Evolutionary conservation across 37 sponge, comb jelly and placozoan species (phyloP).

Genomic region (Ianthella basta): DNA sequence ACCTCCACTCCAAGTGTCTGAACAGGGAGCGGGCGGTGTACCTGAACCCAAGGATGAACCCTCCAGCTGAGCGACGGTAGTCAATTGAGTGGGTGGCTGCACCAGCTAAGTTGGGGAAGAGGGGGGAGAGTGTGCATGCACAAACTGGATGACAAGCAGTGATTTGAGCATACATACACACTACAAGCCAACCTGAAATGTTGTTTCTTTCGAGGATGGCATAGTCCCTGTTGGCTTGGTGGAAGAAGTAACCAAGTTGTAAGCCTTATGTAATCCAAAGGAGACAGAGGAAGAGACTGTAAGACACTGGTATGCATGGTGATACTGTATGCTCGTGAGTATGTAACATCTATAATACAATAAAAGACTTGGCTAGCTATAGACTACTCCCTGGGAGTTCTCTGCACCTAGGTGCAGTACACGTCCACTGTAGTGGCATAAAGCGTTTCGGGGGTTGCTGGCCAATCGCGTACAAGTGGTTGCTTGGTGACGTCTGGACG

Average conservation of each 20-base stretch:
- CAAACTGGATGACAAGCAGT: background rate
- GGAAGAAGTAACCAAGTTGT: conserved; percentile 63
- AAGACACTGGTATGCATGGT: background rate
- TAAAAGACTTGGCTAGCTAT: too few species aligned
- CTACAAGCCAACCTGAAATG: conserved; percentile 36
- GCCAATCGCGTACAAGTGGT: too few species aligned
- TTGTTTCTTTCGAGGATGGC: conserved; percentile 54
- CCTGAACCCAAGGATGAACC: conserved; percentile 74
- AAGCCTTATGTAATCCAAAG: conserved; percentile 20
- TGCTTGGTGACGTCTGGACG: too few species aligned
- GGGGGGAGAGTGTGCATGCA: background rate
- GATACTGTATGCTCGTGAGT: background rate
- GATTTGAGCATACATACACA: background rate
- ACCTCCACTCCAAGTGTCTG: conserved; percentile 86
- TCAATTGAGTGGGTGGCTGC: conserved; percentile 55
- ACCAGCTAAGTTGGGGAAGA: conserved; percentile 43
- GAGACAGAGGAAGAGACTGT: background rate
- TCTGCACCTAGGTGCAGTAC: too few species aligned
- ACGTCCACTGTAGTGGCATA: too few species aligned
- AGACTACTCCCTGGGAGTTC: too few species aligned
- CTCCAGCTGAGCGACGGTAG: conserved; percentile 66
- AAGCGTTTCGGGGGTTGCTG: too few species aligned
- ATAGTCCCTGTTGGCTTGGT: conserved; percentile 53
- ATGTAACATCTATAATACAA: too few species aligned
- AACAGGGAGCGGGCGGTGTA: conserved; percentile 71